Evolutionary conservation across 2,113 vertebrate species (phyloP).

Genomic region (Vulpes vulpes): DNA sequence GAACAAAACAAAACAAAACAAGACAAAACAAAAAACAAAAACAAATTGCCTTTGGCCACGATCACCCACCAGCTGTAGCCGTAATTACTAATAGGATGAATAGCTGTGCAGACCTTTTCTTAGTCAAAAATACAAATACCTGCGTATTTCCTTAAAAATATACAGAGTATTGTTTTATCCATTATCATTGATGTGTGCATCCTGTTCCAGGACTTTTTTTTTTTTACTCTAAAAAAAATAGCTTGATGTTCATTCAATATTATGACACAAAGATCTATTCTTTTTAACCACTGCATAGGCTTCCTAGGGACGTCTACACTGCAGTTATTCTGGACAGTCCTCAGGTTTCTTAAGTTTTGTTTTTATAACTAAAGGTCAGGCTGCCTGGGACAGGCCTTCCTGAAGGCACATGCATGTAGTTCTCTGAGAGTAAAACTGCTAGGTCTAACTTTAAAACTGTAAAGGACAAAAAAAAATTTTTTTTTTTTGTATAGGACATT

Average conservation of each 20-base stretch:
- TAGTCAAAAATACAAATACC: neutral
- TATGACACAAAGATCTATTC: neutral
- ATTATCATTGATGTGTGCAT: neutral
- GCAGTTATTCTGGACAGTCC: neutral
- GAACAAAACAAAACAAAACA: no score
- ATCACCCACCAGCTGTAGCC: neutral
- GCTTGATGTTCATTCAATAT: neutral
- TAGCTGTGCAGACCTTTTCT: neutral
- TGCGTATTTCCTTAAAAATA: neutral
- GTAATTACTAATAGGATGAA: neutral
- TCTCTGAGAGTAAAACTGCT: neutral
- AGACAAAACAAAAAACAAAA: no score
- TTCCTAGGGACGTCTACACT: neutral
- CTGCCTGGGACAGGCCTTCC: neutral
- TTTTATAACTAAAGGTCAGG: neutral
- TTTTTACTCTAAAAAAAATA: neutral
- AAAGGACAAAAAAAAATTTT: neutral
- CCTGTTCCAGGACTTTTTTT: neutral
- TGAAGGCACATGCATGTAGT: accelerated
- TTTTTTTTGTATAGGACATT: neutral
- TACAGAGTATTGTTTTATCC: neutral
- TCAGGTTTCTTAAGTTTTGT: neutral
- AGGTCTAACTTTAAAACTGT: neutral
- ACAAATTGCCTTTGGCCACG: neutral
- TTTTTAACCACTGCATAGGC: neutral